A percentile compares a stretch with the other conserved stretches of the same genome.
Conservation (phyloP, 1,140 invertebrate species). For the Maniola jurtina region DNA sequence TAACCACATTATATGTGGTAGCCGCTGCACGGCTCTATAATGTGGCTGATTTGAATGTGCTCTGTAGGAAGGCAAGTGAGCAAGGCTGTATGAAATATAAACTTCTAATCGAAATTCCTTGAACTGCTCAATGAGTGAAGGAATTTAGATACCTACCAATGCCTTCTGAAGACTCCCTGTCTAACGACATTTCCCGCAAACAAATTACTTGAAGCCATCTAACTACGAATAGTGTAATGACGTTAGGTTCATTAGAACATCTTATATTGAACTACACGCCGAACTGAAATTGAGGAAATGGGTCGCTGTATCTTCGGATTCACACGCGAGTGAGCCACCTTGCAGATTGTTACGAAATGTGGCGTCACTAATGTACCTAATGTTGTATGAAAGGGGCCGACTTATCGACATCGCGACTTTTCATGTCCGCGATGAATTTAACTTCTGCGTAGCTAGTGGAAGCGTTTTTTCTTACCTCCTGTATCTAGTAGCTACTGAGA, state of each 20-base stretch:
- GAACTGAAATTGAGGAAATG: slow-evolving; percentile 58
- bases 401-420: slow-evolving; percentile 63
- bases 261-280: slow-evolving; percentile 27
- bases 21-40: too few relatives aligned
- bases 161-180: too few relatives aligned
- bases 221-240: not conserved
- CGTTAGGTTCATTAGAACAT: slow-evolving; percentile 13
- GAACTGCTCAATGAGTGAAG: too few relatives aligned
- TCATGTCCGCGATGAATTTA: slow-evolving; percentile 33
- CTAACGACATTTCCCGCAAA: not conserved
- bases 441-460: slow-evolving; percentile 3
- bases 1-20: too few relatives aligned
- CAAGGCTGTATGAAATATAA: too few relatives aligned
- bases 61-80: too few relatives aligned
- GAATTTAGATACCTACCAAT: too few relatives aligned
- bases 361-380: slow-evolving; percentile 75
- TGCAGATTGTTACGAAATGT: slow-evolving; percentile 76
- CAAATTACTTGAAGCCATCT: not conserved
- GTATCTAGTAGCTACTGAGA: too few relatives aligned
- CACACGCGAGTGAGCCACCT: slow-evolving; percentile 64
- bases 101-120: too few relatives aligned
- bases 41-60: too few relatives aligned
- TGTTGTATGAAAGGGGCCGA: slow-evolving; percentile 74
- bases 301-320: slow-evolving; percentile 76
- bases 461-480: not conserved